A percentile compares a stretch with the other conserved stretches of the same genome.
Conservation (phyloP, 2,888 invertebrate species). For the Tortrix viridana region DNA sequence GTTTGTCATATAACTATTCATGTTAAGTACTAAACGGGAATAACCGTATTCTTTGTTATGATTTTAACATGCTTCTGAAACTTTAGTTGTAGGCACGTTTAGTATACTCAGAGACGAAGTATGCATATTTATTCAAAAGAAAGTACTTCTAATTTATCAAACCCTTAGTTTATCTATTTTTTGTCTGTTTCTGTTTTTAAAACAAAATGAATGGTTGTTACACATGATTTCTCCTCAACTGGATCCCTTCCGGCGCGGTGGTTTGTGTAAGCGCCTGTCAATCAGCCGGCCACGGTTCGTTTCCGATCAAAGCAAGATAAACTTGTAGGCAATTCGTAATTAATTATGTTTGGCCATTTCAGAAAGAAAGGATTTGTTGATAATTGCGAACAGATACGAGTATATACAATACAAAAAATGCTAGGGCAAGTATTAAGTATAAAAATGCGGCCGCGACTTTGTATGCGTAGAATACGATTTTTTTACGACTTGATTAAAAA, state of each 20-base stretch:
- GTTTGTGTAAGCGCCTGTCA: constrained; percentile 26
- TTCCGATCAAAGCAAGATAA: constrained; percentile 16
- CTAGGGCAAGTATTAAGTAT: no score
- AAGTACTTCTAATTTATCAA: no score
- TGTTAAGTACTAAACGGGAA: no score
- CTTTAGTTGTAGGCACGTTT: no score
- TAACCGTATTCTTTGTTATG: no score
- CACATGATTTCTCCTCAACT: not conserved
- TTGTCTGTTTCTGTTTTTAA: not conserved
- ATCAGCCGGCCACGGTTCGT: constrained; percentile 24
- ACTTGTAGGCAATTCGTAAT: not conserved
- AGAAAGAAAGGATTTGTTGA: not conserved
- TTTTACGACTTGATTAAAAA: no score
- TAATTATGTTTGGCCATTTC: constrained; percentile 6
- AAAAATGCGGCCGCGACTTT: no score
- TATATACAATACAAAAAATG: not conserved
- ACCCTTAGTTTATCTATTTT: not conserved
- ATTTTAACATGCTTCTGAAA: no score
- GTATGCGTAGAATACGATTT: no score
- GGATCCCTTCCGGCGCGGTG: constrained; percentile 13
- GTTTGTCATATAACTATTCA: no score
- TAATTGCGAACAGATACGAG: not conserved
- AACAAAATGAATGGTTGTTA: constrained; percentile 1
- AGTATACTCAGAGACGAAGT: no score
- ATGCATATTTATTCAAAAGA: no score